These are phyloP conservation scores for Cylloceria caligata DNA, from an alignment of 2,888 invertebrate genomes.

Conservation along the genomic window DNA sequence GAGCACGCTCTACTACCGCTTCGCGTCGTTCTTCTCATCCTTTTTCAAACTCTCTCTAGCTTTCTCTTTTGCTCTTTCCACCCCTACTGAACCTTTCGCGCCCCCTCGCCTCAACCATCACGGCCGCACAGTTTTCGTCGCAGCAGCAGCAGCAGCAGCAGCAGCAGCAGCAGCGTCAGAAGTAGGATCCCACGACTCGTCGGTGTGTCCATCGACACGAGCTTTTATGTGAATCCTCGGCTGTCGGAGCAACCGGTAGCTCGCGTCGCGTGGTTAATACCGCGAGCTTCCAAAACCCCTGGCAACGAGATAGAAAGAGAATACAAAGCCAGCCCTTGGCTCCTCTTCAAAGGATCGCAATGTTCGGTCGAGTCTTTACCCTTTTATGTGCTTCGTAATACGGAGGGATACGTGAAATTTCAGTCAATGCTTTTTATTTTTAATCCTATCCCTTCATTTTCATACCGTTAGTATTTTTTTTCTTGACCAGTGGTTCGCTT, in stretches of 20 bases:
- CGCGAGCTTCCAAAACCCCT: slow-evolving; percentile 31
- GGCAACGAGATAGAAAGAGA: slow-evolving; percentile 43
- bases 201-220: slow-evolving; percentile 39
- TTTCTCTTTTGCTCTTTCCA: slow-evolving; percentile 29
- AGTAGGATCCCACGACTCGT: slow-evolving; percentile 43
- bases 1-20: slow-evolving; percentile 58
- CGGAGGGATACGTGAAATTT: slow-evolving; percentile 41
- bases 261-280: slow-evolving; percentile 54
- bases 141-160: slow-evolving; percentile 19
- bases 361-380: slow-evolving; percentile 50
- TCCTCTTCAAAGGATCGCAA: slow-evolving; percentile 59
- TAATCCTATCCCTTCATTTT: slow-evolving; percentile 42
- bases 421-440: slow-evolving; percentile 38
- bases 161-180: not conserved
- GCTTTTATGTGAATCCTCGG: slow-evolving; percentile 58
- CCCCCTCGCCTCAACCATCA: slow-evolving; percentile 31
- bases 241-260: slow-evolving; percentile 59
- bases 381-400: slow-evolving; percentile 29
- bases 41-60: slow-evolving; percentile 37
- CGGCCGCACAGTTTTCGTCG: slow-evolving; percentile 10
- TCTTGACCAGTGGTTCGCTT: slow-evolving; percentile 3
- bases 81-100: slow-evolving; percentile 52
- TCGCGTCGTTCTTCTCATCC: slow-evolving; percentile 44
- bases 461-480: slow-evolving; percentile 33
- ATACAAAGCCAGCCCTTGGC: not conserved